phyloP scores from a whole-genome alignment of 2,113 vertebrate species.

The Archilochus colubris region DNA sequence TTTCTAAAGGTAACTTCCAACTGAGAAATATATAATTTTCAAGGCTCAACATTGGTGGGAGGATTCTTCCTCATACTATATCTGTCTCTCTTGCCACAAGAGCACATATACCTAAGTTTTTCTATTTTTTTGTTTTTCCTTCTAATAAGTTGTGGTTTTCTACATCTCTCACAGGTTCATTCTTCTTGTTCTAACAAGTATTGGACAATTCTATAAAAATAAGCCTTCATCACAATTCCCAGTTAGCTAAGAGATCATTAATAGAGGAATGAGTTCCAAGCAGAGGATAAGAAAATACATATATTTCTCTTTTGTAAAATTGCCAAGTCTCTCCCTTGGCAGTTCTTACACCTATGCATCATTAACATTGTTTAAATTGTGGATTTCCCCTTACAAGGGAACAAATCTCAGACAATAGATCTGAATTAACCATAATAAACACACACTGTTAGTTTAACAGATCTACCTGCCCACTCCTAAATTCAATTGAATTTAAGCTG shows the following conservation, averaged over 20 bases:
- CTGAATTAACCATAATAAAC: not conserved
- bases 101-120: not conserved
- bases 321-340: not conserved
- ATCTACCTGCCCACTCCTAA: not conserved
- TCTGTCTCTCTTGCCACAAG: not conserved
- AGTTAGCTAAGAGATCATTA: not conserved
- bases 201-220: not conserved
- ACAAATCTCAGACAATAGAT: not conserved
- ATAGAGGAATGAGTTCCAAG: not conserved
- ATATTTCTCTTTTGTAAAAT: not conserved
- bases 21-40: not conserved
- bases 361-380: conserved; percentile 34
- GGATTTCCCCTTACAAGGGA: not conserved
- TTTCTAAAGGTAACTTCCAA: not conserved
- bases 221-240: not conserved
- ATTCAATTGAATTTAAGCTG: not conserved
- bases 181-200: not conserved
- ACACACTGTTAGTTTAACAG: not conserved
- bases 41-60: not conserved
- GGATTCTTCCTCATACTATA: not conserved
- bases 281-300: conserved; percentile 10
- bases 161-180: not conserved
- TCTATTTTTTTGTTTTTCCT: not conserved
- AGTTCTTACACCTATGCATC: not conserved
- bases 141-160: not conserved